Conservation (phyloP, 2,113 vertebrate species). For the Perca fluviatilis region DNA sequence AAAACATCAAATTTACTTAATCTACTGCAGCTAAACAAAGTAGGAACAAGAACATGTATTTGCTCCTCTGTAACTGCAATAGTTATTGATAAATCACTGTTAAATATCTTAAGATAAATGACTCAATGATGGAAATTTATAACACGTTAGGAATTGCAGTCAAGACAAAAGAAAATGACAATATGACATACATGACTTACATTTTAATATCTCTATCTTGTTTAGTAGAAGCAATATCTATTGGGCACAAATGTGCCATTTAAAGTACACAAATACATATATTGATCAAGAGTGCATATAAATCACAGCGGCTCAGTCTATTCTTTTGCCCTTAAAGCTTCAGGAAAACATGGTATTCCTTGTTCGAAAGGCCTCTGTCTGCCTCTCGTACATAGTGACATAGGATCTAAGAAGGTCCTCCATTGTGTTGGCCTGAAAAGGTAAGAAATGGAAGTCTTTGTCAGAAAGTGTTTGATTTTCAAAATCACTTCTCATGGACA, state of each 20-base stretch:
- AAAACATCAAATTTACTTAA: neutral
- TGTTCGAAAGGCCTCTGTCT: slow-evolving; percentile 68
- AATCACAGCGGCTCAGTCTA: neutral
- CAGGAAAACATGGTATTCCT: slow-evolving; percentile 66
- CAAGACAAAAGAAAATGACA: slow-evolving; percentile 2
- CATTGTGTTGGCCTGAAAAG: slow-evolving; percentile 90
- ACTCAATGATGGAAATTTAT: neutral
- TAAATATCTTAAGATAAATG: neutral
- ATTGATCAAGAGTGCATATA: neutral
- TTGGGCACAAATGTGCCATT: neutral
- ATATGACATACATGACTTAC: neutral
- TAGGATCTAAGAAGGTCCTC: slow-evolving; percentile 93
- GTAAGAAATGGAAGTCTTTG: slow-evolving; percentile 25
- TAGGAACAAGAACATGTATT: neutral
- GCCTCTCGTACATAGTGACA: slow-evolving; percentile 83
- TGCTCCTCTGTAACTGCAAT: neutral
- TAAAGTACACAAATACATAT: slow-evolving; percentile 1
- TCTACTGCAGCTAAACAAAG: neutral
- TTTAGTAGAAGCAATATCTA: slow-evolving; percentile 9
- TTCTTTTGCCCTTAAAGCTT: neutral
- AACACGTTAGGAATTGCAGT: neutral
- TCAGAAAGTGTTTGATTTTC: slow-evolving; percentile 12
- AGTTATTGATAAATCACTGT: neutral
- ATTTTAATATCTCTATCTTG: slow-evolving; percentile 1
- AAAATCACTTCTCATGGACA: neutral